Conservation (phyloP, 2,888 invertebrate species). For the Euclidia mi region DNA sequence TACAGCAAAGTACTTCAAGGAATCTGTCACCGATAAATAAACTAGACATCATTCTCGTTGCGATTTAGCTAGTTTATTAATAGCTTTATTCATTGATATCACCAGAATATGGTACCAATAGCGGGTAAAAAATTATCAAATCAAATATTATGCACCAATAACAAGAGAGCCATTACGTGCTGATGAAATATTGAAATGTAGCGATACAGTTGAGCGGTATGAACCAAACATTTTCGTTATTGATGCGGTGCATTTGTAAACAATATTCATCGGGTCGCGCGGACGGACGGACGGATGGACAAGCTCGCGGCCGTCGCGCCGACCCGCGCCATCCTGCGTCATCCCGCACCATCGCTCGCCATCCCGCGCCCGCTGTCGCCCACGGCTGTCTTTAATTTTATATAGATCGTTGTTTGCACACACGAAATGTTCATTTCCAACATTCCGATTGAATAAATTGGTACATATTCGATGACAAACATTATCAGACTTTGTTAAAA, state of each 20-base stretch:
- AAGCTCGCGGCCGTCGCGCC: slow-evolving; percentile 28
- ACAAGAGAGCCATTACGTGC: slow-evolving; percentile 39
- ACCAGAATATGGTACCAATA: background rate
- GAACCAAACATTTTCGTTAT: slow-evolving; percentile 76
- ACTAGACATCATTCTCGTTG: no score
- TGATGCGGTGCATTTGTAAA: slow-evolving; percentile 80
- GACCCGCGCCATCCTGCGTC: no score
- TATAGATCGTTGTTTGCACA: slow-evolving; percentile 71
- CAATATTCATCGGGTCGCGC: slow-evolving; percentile 71
- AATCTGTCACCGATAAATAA: background rate
- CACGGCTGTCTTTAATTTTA: slow-evolving; percentile 78
- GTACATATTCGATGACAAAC: slow-evolving; percentile 64
- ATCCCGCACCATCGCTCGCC: no score
- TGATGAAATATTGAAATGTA: slow-evolving; percentile 53
- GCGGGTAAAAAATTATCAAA: slow-evolving; percentile 24
- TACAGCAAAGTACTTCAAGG: background rate
- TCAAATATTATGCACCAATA: slow-evolving; percentile 37
- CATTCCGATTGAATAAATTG: slow-evolving; percentile 60
- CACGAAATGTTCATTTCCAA: slow-evolving; percentile 63
- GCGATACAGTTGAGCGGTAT: slow-evolving; percentile 62
- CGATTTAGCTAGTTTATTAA: no score
- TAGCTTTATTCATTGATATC: no score
- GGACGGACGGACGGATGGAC: slow-evolving; percentile 56
- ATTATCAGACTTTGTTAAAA: slow-evolving; percentile 52
- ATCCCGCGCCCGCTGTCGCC: slow-evolving; percentile 57